Percentiles rank a stretch among this genome's conserved stretches.
These are phyloP conservation scores for Biston betularia DNA, from an alignment of 2,888 invertebrate species.

Conservation along the genomic window DNA sequence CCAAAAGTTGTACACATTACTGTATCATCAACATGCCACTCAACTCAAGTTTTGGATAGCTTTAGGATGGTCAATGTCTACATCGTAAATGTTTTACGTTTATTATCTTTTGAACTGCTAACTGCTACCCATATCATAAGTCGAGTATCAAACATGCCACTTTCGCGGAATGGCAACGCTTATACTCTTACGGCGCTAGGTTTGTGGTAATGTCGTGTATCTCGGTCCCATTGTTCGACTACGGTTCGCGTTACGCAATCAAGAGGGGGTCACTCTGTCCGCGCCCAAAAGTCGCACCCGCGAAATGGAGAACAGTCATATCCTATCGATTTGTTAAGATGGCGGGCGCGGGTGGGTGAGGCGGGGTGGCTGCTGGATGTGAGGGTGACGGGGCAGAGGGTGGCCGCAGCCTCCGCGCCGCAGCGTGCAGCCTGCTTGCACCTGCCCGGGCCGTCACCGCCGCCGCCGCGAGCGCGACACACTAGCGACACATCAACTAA, in stretches of 20 bases:
- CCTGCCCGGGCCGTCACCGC: constrained; percentile 76
- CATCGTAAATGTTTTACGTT: constrained; percentile 21
- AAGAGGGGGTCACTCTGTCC: constrained; percentile 81
- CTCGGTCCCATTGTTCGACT: constrained; percentile 58
- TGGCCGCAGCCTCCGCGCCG: constrained; percentile 79
- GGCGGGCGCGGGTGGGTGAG: constrained; percentile 75
- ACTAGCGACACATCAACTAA: constrained; percentile 63
- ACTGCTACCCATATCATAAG: constrained; percentile 14
- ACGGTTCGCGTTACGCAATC: constrained; percentile 71
- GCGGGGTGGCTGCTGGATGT: constrained; percentile 56
- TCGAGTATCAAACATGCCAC: constrained; percentile 16
- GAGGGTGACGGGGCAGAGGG: constrained; percentile 66
- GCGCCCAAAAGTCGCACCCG: constrained; percentile 83
- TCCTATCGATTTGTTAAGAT: constrained; percentile 88
- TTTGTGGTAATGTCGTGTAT: constrained; percentile 41
- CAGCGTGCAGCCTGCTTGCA: constrained; percentile 82
- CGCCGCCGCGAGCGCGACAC: constrained; percentile 58
- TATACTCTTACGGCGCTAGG: constrained; percentile 29
- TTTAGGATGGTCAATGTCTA: constrained; percentile 6
- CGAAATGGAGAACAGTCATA: constrained; percentile 86
- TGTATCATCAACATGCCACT: constrained; percentile 8
- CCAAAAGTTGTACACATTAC: constrained; percentile 2
- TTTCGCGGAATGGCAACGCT: constrained; percentile 23
- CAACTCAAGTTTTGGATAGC: constrained; percentile 5
- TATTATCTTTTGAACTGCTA: constrained; percentile 12